Percentiles rank a stretch among this genome's conserved stretches.
Conservation (phyloP, 2,113 vertebrate species). For the Serinus canaria region DNA sequence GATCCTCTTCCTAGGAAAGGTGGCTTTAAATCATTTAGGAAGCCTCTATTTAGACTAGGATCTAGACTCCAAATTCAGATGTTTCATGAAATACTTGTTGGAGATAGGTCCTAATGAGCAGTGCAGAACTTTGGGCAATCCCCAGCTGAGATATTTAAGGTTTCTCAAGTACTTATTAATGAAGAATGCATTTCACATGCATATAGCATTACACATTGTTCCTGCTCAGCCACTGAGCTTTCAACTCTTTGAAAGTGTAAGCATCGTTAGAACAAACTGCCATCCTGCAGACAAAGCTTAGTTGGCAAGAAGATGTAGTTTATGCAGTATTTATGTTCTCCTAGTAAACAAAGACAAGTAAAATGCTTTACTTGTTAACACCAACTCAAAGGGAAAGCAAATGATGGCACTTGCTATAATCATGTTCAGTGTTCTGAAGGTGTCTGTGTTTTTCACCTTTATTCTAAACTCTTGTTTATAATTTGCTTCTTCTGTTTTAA, state of each 20-base stretch:
- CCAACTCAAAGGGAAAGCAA: background rate
- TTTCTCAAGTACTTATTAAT: constrained; percentile 1
- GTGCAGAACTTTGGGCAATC: background rate
- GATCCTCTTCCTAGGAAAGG: background rate
- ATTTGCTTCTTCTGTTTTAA: constrained; percentile 12
- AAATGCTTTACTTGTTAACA: constrained; percentile 46
- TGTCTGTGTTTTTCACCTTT: background rate
- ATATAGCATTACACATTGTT: background rate
- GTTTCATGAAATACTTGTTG: background rate
- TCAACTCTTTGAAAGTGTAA: constrained; percentile 4
- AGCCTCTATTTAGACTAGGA: background rate
- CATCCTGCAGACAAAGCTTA: constrained; percentile 19
- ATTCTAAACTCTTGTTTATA: constrained; percentile 3
- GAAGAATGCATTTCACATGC: background rate
- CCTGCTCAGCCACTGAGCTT: background rate
- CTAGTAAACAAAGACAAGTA: constrained; percentile 38
- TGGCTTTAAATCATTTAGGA: background rate
- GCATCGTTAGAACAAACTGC: constrained; percentile 24
- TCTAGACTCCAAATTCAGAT: background rate
- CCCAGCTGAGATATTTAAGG: background rate
- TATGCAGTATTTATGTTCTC: constrained; percentile 60
- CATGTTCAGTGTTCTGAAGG: background rate
- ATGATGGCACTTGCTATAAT: constrained; percentile 26
- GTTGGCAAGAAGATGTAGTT: constrained; percentile 22
- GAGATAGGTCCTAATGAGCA: background rate